Base-by-base conservation (phyloP, 2,797 vertebrate species). In the Limnodromus scolopaceus region DNA sequence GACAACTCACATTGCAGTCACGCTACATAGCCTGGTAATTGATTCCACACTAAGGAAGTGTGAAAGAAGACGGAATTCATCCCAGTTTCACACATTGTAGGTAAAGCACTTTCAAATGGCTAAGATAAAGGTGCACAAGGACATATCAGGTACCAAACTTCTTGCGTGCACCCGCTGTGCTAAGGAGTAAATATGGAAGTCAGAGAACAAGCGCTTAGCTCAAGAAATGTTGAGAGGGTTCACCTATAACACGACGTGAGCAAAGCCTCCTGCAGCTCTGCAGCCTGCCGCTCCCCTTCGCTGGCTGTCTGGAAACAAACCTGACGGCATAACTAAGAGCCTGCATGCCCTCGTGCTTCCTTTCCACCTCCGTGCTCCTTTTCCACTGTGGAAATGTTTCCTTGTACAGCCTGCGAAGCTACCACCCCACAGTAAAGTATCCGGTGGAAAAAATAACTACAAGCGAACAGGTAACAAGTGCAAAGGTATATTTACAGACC, bases 221-320 rank as follows among this genome's bases (percentile, higher is more conserved):
- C 36, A 48, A 58, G 24, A 5, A 9, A 10, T 15, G 36, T 8
- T 5, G 17, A 32, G 28, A 57, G 15, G 14, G 8, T 39, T 76
- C 7, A 34, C 48, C 10, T 16, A 20, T 11, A 45, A 12, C 9
- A 14, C 0, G 3, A 39, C 9, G 13, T 3, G 13, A 5, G 15
- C 7, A 51, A 72, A 78, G 4, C 25, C 85, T 71, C 13, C 16
- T 4, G 8, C 0, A 0, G 16, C 2, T 54, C 57, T 53, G 6
- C 17, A 79, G 43, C 11, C 38, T 66, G 16, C 13, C 10, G 17
- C 36, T 80, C 9, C 32, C 11, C 2, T 0, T 8, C 55, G 11
- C 15, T 88, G 3, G n/a, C 34, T 68, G 17, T 72, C 63, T 84
- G 32, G 60, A 49, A 74, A 48, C 13, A 89, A 77, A 74, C 0